These are phyloP conservation scores for Cochlearius cochlearius DNA, from an alignment of 2,113 vertebrate genomes.

Conservation along the genomic window DNA sequence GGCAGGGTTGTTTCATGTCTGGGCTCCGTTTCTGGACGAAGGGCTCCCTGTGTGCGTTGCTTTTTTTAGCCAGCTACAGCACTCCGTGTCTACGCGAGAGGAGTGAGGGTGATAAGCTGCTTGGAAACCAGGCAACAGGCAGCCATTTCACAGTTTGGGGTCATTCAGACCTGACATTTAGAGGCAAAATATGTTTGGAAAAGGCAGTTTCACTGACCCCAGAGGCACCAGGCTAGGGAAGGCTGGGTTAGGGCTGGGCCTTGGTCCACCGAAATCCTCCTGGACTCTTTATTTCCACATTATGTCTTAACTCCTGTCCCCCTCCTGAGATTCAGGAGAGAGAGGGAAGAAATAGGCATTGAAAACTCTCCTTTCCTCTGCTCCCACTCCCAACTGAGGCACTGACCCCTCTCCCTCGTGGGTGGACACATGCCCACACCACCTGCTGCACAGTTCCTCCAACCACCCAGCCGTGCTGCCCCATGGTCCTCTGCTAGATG, in stretches of 20 bases:
- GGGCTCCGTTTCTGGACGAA: not conserved
- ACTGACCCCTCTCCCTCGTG: not conserved
- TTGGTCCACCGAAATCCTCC: not conserved
- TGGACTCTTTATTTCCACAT: not conserved
- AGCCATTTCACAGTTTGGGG: not conserved
- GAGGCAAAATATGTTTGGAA: not conserved
- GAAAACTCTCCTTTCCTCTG: not conserved
- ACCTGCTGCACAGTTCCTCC: not conserved
- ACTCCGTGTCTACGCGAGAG: not conserved
- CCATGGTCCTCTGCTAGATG: not conserved
- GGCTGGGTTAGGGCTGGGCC: not conserved
- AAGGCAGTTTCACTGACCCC: not conserved
- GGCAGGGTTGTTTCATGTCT: not conserved
- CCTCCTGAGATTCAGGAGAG: not conserved
- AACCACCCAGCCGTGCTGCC: not conserved
- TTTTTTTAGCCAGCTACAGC: not conserved
- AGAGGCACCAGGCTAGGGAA: not conserved
- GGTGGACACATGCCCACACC: not conserved
- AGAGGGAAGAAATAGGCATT: not conserved
- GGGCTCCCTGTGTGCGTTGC: not conserved
- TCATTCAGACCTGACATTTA: not conserved
- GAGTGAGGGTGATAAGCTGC: not conserved
- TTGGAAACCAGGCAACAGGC: constrained; percentile 7
- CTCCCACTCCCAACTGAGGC: not conserved
- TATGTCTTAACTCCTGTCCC: not conserved